These are phyloP conservation scores for Phthorimaea operculella DNA, from an alignment of 1,140 invertebrate genomes.

Conservation along the genomic window DNA sequence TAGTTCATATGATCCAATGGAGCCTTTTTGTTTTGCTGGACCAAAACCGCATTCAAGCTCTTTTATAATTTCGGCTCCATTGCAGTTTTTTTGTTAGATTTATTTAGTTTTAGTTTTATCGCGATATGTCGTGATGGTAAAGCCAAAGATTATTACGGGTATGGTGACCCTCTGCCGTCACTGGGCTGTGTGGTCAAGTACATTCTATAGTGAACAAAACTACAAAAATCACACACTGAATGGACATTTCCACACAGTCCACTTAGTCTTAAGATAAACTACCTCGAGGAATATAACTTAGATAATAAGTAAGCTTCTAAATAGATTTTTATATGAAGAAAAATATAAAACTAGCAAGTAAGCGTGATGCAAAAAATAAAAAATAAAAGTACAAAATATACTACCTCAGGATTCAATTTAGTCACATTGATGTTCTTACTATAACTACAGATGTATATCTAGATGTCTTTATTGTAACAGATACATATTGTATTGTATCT, in stretches of 20 bases:
- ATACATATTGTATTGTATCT: conserved; percentile 13
- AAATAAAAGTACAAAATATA: conserved; percentile 65
- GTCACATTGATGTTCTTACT: conserved; percentile 23
- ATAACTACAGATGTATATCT: conserved; percentile 34
- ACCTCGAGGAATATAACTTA: conserved; percentile 64
- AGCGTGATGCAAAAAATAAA: conserved; percentile 51
- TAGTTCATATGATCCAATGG: conserved; percentile 12
- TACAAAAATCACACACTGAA: not conserved
- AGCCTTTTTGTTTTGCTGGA: conserved; percentile 23
- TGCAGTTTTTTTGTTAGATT: conserved; percentile 17
- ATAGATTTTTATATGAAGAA: conserved; percentile 65
- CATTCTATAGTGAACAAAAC: no score
- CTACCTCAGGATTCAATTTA: conserved; percentile 68
- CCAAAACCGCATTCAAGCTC: conserved; percentile 42
- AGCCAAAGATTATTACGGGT: conserved; percentile 70
- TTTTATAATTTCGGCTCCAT: conserved; percentile 2
- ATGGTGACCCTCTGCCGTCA: conserved; percentile 68
- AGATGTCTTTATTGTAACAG: conserved; percentile 30
- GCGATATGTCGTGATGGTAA: conserved; percentile 67
- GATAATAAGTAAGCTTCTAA: conserved; percentile 56
- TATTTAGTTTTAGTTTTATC: conserved; percentile 34
- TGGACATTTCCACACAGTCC: conserved; percentile 35
- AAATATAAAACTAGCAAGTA: conserved; percentile 50
- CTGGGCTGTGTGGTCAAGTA: conserved; percentile 33
- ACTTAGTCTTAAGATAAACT: conserved; percentile 63